A percentile compares a stretch with the other conserved stretches of the same genome.
These are phyloP conservation scores for Pogonophryne albipinna DNA, from an alignment of 2,797 vertebrate genomes.

Conservation along the genomic window DNA sequence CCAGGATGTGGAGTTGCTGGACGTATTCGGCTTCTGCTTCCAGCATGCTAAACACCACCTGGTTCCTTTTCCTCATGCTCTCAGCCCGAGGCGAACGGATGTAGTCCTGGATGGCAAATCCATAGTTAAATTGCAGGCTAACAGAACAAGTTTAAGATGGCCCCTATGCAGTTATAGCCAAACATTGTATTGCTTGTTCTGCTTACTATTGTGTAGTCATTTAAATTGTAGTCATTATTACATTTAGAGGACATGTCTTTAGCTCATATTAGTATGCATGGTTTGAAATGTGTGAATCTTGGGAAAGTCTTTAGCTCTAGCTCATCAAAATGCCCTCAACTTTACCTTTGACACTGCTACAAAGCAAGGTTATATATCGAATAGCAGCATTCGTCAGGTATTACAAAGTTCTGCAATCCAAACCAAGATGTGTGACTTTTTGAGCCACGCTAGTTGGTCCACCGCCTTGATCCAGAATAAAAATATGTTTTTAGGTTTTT, in stretches of 20 bases:
- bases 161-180: background rate
- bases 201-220: background rate
- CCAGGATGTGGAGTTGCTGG: too few species aligned
- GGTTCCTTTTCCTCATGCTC: too few species aligned
- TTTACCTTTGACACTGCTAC: background rate
- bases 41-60: too few species aligned
- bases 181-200: background rate
- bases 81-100: too few species aligned
- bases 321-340: background rate
- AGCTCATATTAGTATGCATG: background rate
- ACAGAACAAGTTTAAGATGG: background rate
- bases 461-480: background rate
- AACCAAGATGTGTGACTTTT: background rate
- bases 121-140: background rate
- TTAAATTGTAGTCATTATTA: background rate
- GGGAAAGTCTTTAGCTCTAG: background rate
- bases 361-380: too few species aligned
- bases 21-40: too few species aligned
- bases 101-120: too few species aligned
- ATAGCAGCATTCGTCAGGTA: background rate
- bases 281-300: background rate
- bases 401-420: background rate
- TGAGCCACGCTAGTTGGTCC: background rate
- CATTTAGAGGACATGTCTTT: background rate
- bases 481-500: background rate